Percentiles rank a stretch among this genome's conserved stretches.
phyloP scores from a whole-genome alignment of 2,113 vertebrate species.

The Nannospalax galili region DNA sequence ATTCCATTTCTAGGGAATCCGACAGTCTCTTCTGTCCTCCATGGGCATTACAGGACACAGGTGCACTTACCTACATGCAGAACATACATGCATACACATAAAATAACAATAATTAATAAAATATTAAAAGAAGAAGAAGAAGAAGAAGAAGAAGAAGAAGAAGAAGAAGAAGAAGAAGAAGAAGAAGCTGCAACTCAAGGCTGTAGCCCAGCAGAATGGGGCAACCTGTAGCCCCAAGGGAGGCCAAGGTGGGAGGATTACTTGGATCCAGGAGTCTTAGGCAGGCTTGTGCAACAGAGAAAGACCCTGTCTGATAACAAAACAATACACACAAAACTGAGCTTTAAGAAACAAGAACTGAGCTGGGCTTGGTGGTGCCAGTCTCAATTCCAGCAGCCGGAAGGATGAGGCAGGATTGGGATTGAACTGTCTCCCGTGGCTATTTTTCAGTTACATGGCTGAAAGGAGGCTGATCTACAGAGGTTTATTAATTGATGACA shows the following conservation, averaged over 20 bases:
- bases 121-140: too few species aligned
- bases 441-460: not conserved
- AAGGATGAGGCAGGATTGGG: not conserved
- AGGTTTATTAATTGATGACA: not conserved
- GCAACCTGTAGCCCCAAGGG: not conserved
- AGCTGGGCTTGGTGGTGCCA: not conserved
- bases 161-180: too few species aligned
- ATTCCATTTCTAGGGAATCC: too few species aligned
- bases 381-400: not conserved
- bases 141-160: too few species aligned
- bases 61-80: too few species aligned
- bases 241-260: not conserved
- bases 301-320: not conserved
- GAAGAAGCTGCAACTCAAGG: not conserved
- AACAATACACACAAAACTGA: not conserved
- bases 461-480: not conserved
- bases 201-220: not conserved
- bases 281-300: not conserved
- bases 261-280: not conserved
- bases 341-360: not conserved
- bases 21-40: too few species aligned
- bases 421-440: not conserved
- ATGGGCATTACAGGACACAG: too few species aligned
- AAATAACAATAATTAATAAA: too few species aligned
- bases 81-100: too few species aligned